A percentile compares a stretch with the other conserved stretches of the same genome.
These are phyloP conservation scores for Pterocles burchelli DNA, from an alignment of 2,113 vertebrate species.

Conservation along the genomic window DNA sequence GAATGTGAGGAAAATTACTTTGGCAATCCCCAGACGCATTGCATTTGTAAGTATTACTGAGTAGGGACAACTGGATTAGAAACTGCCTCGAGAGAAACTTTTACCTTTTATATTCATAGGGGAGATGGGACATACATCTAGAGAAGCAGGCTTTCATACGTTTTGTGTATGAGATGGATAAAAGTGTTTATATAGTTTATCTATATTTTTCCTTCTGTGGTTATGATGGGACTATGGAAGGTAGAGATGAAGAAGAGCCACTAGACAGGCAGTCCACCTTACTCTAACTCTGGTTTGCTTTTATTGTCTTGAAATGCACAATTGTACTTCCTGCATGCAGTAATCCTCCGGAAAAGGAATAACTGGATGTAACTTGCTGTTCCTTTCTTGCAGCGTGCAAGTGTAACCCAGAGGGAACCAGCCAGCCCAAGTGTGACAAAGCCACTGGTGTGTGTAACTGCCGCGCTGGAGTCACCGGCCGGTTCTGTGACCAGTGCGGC, in stretches of 20 bases:
- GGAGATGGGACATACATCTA: neutral
- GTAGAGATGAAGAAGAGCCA: neutral
- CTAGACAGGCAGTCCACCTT: neutral
- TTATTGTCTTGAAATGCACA: neutral
- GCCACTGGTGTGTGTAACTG: constrained; percentile 81
- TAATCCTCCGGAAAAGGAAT: neutral
- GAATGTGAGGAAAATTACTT: constrained; percentile 85
- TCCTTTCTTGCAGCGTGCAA: constrained; percentile 76
- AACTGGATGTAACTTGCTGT: neutral
- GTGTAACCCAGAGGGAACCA: constrained; percentile 81
- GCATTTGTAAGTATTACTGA: constrained; percentile 75
- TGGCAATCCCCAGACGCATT: constrained; percentile 75
- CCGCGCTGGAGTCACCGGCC: constrained; percentile 70
- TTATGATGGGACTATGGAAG: neutral
- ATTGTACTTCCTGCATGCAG: neutral
- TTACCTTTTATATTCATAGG: neutral
- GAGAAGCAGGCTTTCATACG: neutral
- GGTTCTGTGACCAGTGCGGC: constrained; percentile 79
- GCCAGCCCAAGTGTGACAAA: constrained; percentile 77
- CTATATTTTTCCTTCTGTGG: neutral
- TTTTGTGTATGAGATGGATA: neutral
- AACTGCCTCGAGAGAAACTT: neutral
- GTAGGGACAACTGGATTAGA: neutral
- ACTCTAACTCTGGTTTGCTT: neutral
- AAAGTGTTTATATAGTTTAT: neutral